Percentiles rank a stretch among this genome's conserved stretches.
phyloP scores from a whole-genome alignment of 2,888 invertebrate species.

The Hirtodrosophila histrioides region DNA sequence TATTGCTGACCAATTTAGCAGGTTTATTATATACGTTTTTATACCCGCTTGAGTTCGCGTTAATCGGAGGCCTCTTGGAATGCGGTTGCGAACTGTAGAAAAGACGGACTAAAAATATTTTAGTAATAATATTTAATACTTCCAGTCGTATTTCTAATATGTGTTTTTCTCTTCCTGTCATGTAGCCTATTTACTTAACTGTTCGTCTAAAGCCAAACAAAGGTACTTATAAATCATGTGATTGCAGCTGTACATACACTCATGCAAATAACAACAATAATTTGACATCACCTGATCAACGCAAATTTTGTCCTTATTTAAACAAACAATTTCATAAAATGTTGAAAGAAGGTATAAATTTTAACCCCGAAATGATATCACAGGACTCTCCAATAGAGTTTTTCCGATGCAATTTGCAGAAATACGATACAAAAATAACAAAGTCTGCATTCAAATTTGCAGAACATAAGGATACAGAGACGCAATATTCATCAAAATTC shows the following conservation, averaged over 20 bases:
- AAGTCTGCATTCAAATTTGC: conserved; percentile 1
- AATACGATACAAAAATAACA: conserved; percentile 4
- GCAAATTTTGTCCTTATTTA: conserved; percentile 47
- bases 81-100: no score
- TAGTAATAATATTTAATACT: conserved; percentile 1
- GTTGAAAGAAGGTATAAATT: conserved; percentile 45
- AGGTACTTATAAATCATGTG: conserved; percentile 82
- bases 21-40: no score
- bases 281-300: conserved; percentile 62
- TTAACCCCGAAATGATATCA: conserved; percentile 21
- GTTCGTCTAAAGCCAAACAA: conserved; percentile 78
- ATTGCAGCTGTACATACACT: conserved; percentile 65
- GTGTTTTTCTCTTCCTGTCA: conserved; percentile 51
- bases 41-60: no score
- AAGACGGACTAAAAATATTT: neutral
- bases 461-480: conserved; percentile 5
- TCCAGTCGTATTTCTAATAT: conserved; percentile 30
- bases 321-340: conserved; percentile 59
- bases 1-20: no score
- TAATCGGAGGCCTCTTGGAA: no score
- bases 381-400: conserved; percentile 14
- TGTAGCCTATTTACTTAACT: conserved; percentile 82
- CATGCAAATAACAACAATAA: conserved; percentile 67
- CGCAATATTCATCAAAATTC: conserved; percentile 23
- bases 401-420: conserved; percentile 5